Conservation (phyloP, 2,797 vertebrate genomes). For the Falco naumanni region DNA sequence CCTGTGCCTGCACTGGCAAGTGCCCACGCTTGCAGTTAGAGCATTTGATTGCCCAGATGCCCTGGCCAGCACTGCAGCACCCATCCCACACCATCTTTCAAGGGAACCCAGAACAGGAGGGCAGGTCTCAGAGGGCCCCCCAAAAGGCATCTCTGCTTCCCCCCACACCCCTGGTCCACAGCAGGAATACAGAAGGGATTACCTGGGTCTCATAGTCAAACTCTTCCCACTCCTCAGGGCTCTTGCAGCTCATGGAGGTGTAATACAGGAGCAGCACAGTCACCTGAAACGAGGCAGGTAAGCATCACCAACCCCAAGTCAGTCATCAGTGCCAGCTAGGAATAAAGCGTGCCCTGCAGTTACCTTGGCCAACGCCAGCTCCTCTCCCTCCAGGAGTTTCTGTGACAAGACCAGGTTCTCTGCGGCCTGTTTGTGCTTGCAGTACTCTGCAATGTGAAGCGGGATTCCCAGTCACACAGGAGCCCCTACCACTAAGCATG, state of each 20-base stretch:
- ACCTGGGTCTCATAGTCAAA: slow-evolving; percentile 88
- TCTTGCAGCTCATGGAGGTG: slow-evolving; percentile 83
- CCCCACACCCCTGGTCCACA: not conserved
- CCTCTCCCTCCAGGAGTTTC: slow-evolving; percentile 79
- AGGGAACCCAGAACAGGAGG: not conserved
- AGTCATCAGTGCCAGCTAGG: accelerated
- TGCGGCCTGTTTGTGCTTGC: slow-evolving; percentile 74
- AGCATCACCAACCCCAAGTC: not conserved
- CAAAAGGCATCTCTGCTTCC: not conserved
- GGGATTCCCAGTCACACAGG: not conserved
- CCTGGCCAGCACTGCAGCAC: not conserved
- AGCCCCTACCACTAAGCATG: accelerated
- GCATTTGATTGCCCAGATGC: not conserved
- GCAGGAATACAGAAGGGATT: not conserved
- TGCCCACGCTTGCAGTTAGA: not conserved
- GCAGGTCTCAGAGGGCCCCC: not conserved
- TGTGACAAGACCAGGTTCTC: slow-evolving; percentile 79
- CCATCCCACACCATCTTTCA: not conserved
- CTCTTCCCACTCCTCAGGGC: slow-evolving; percentile 73
- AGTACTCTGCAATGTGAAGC: slow-evolving; percentile 72
- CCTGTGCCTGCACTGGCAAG: not conserved
- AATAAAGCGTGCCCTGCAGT: accelerated
- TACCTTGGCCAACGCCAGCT: slow-evolving; percentile 92
- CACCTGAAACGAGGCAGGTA: slow-evolving; percentile 76
- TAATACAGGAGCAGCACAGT: slow-evolving; percentile 87